A percentile compares a stretch with the other conserved stretches of the same genome.
These are phyloP conservation scores for Drosophila fulvimacula DNA, from an alignment of 2,888 invertebrate species.

Conservation along the genomic window DNA sequence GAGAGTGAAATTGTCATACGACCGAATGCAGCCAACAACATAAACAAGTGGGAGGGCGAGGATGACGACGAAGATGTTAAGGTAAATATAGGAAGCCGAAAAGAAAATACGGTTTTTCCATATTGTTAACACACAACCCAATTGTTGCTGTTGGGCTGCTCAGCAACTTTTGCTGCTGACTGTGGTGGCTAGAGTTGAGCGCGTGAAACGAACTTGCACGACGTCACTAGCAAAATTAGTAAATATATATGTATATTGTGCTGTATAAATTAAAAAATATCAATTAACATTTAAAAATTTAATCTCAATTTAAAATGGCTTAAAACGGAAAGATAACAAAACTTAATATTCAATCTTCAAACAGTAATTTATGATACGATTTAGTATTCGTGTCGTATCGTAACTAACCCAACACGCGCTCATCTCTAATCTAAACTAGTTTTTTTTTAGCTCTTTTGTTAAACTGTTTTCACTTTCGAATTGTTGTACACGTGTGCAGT, in stretches of 20 bases:
- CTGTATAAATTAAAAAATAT: no score
- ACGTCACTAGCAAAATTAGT: neutral
- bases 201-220: slow-evolving; percentile 12
- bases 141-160: slow-evolving; percentile 19
- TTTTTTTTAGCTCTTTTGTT: slow-evolving; percentile 26
- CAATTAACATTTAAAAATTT: neutral
- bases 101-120: slow-evolving; percentile 19
- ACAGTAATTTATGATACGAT: neutral
- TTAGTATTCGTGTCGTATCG: slow-evolving; percentile 1
- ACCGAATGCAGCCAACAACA: slow-evolving; percentile 86
- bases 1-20: slow-evolving; percentile 89
- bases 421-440: slow-evolving; percentile 10
- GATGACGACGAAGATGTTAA: slow-evolving; percentile 95
- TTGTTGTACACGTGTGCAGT: slow-evolving; percentile 78
- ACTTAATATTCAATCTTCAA: neutral
- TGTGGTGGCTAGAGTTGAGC: slow-evolving; percentile 40
- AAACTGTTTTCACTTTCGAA: slow-evolving; percentile 60
- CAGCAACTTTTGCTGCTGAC: slow-evolving; percentile 14
- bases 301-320: no score
- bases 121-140: slow-evolving; percentile 11
- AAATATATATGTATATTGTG: neutral
- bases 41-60: slow-evolving; percentile 94
- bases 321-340: neutral
- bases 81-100: slow-evolving; percentile 86
- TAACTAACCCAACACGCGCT: neutral